Conservation (phyloP, 2,797 vertebrate genomes). For the Helarctos malayanus region DNA sequence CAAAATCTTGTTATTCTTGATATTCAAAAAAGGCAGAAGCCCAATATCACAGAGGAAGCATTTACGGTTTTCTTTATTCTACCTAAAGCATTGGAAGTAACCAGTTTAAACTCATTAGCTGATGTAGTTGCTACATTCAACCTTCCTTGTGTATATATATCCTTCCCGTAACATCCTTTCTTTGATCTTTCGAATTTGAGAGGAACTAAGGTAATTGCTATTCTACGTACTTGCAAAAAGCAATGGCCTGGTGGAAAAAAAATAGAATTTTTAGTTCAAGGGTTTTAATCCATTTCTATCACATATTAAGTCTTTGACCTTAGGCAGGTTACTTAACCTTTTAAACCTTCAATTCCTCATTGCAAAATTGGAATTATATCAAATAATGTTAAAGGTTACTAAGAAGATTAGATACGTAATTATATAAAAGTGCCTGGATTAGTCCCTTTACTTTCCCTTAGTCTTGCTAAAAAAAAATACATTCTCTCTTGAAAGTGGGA, state of each 20-base stretch:
- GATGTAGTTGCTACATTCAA: background rate
- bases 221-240: slow-evolving; percentile 23
- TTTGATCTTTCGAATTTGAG: slow-evolving; percentile 24
- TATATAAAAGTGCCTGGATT: slow-evolving; percentile 38
- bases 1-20: slow-evolving; percentile 26
- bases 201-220: slow-evolving; percentile 29
- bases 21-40: background rate
- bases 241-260: background rate
- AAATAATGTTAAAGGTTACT: slow-evolving; percentile 46
- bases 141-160: background rate
- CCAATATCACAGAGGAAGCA: background rate
- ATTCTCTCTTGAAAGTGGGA: background rate
- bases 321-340: slow-evolving; percentile 40
- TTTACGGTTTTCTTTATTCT: background rate
- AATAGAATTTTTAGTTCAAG: background rate
- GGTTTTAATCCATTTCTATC: slow-evolving; percentile 16
- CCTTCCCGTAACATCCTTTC: background rate
- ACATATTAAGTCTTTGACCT: slow-evolving; percentile 15
- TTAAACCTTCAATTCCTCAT: slow-evolving; percentile 28
- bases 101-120: background rate
- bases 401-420: slow-evolving; percentile 27
- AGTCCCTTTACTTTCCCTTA: background rate
- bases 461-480: background rate
- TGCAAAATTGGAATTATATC: slow-evolving; percentile 14
- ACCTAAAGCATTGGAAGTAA: background rate